Conservation (phyloP, 2,888 invertebrate genomes). For the Itoplectis maculator region DNA sequence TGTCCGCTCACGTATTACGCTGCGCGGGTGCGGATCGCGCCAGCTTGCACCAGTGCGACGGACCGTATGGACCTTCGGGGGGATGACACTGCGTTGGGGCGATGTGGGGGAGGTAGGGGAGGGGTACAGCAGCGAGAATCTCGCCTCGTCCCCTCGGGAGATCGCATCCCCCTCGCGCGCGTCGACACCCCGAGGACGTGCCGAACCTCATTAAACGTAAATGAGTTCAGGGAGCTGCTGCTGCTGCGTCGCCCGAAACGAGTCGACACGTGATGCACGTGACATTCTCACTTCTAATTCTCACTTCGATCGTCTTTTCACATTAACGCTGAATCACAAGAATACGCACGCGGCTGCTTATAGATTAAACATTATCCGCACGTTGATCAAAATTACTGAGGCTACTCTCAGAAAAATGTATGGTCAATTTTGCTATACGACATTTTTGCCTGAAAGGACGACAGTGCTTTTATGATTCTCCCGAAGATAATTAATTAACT, state of each 20-base stretch:
- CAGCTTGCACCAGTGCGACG: constrained; percentile 25
- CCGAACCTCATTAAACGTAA: constrained; percentile 66
- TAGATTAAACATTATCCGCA: constrained; percentile 36
- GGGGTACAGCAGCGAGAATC: constrained; percentile 5
- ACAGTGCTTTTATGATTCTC: too few relatives aligned
- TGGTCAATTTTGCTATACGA: too few relatives aligned
- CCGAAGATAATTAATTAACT: too few relatives aligned
- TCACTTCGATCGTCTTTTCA: constrained; percentile 10
- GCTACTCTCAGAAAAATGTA: too few relatives aligned
- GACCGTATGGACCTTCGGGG: not conserved
- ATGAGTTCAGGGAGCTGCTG: constrained; percentile 59
- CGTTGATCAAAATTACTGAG: not conserved
- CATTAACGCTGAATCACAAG: constrained; percentile 26
- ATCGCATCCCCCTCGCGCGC: constrained; percentile 45
- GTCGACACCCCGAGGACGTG: not conserved
- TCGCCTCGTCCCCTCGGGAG: constrained; percentile 48
- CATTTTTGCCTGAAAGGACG: too few relatives aligned
- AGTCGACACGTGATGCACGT: constrained; percentile 53
- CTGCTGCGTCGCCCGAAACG: too few relatives aligned
- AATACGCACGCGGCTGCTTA: constrained; percentile 6
- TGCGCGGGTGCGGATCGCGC: too few relatives aligned
- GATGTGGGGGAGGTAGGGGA: not conserved
- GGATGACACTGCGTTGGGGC: too few relatives aligned
- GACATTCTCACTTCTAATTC: constrained; percentile 48
- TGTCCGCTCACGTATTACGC: constrained; percentile 7